phyloP scores from a whole-genome alignment of 2,113 vertebrate species.

The Columba janthina region DNA sequence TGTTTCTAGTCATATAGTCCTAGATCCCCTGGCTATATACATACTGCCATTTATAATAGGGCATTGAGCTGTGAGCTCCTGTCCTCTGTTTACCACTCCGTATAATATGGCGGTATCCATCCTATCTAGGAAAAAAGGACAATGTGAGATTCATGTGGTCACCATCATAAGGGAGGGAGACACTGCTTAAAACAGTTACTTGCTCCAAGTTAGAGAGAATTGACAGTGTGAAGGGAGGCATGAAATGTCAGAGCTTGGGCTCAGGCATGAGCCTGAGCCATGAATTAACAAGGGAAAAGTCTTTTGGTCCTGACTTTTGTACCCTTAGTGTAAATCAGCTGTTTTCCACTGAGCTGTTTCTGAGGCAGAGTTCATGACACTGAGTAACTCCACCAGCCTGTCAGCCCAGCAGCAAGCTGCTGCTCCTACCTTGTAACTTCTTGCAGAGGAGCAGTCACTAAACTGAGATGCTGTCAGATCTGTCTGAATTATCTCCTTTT shows the following conservation, averaged over 20 bases:
- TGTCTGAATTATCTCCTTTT: background rate
- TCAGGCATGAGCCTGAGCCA: background rate
- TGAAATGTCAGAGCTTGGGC: background rate
- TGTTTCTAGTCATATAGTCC: background rate
- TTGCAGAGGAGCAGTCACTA: background rate
- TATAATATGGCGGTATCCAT: background rate
- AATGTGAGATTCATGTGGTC: background rate
- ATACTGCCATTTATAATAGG: background rate
- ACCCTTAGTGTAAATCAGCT: background rate
- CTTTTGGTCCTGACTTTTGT: background rate
- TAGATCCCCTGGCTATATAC: background rate
- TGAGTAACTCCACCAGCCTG: background rate
- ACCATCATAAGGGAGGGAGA: background rate
- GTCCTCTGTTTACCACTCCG: background rate
- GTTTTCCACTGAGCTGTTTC: background rate
- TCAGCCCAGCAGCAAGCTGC: background rate
- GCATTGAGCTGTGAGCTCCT: background rate
- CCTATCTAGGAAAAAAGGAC: background rate
- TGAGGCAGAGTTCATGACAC: background rate
- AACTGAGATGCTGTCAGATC: background rate
- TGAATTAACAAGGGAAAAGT: background rate
- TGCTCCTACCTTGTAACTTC: background rate
- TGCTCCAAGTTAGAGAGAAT: background rate
- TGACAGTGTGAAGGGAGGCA: background rate
- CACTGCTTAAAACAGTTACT: background rate